phyloP scores from a whole-genome alignment of 2,113 vertebrate genomes.

The Perca schrenkii region DNA sequence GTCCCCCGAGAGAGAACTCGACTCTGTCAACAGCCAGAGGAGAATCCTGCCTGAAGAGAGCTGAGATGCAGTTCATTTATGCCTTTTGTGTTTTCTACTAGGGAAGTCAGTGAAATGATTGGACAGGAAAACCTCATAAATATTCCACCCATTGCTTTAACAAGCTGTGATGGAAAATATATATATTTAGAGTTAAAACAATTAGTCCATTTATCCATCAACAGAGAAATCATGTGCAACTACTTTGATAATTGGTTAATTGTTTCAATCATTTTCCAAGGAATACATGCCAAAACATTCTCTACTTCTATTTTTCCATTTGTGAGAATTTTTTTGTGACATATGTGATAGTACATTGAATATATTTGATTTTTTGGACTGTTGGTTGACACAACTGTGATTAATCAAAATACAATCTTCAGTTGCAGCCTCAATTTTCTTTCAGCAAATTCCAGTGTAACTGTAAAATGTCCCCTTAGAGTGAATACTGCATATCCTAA shows the following conservation, averaged over 20 bases:
- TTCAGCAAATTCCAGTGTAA: not conserved
- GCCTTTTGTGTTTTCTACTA: not conserved
- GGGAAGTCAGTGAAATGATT: not conserved
- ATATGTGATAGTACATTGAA: not conserved
- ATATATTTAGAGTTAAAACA: not conserved
- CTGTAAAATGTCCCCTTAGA: not conserved
- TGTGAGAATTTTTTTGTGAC: not conserved
- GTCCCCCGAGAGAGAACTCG: not conserved
- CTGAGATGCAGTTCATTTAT: not conserved
- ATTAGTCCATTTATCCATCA: not conserved
- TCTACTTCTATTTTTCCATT: not conserved
- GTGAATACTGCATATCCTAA: not conserved
- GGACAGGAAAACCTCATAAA: slow-evolving; percentile 7
- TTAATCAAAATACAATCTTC: not conserved
- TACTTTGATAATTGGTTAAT: not conserved
- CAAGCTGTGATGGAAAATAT: not conserved
- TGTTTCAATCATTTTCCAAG: not conserved
- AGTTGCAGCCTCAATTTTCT: not conserved
- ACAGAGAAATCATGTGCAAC: not conserved
- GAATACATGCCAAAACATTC: not conserved
- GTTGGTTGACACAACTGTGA: too few relatives aligned
- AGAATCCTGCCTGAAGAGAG: slow-evolving; percentile 28
- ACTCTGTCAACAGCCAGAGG: slow-evolving; percentile 38
- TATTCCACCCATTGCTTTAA: not conserved
- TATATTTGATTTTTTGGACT: not conserved